A percentile compares a stretch with the other conserved stretches of the same genome.
These are phyloP conservation scores for Elegia similella DNA, from an alignment of 2,888 invertebrate species.

Conservation along the genomic window DNA sequence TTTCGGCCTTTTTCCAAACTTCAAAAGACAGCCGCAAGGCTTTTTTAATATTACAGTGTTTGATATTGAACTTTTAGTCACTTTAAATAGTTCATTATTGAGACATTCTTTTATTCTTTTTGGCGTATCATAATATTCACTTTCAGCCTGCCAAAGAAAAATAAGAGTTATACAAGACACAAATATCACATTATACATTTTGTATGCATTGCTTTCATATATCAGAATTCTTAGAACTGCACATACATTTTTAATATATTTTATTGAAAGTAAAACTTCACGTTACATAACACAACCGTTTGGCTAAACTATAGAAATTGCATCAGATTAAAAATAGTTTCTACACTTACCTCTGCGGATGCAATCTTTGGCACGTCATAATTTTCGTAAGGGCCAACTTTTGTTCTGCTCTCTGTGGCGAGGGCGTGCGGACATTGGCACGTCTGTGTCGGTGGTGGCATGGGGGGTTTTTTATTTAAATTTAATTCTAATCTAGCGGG, in stretches of 20 bases:
- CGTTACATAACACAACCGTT: too few relatives aligned
- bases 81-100: constrained; percentile 70
- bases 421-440: constrained; percentile 45
- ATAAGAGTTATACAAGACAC: too few relatives aligned
- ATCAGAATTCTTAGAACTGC: too few relatives aligned
- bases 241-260: too few relatives aligned
- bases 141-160: constrained; percentile 49
- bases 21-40: constrained; percentile 86
- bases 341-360: constrained; percentile 71
- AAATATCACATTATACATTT: too few relatives aligned
- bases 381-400: constrained; percentile 86
- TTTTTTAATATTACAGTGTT: constrained; percentile 83
- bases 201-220: too few relatives aligned
- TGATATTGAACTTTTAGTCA: constrained; percentile 74
- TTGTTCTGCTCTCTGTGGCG: constrained; percentile 39
- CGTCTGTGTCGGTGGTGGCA: constrained; percentile 42
- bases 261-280: too few relatives aligned
- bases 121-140: constrained; percentile 88
- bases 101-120: constrained; percentile 87
- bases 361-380: constrained; percentile 88
- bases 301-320: not conserved
- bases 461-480: constrained; percentile 54
- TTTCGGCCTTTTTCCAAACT: constrained; percentile 61
- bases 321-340: not conserved
- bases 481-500: constrained; percentile 50